Evolutionary conservation across 2,888 invertebrate genomes (phyloP).

Genomic region (Elegia similella): DNA sequence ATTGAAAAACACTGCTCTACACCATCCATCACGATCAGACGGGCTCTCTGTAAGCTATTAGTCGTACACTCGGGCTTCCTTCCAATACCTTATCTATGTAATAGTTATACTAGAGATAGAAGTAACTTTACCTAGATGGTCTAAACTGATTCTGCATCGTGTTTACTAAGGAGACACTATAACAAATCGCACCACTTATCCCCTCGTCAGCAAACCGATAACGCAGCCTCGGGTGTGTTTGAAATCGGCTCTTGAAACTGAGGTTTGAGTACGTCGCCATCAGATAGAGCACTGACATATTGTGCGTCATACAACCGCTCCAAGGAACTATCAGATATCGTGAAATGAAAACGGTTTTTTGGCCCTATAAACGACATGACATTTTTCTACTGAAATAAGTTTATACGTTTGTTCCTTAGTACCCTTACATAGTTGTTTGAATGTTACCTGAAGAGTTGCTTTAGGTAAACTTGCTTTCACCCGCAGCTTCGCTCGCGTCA

Average conservation of each 20-base stretch:
- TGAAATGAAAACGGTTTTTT: not conserved
- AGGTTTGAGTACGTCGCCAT: constrained; percentile 8
- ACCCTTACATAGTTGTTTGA: too few species aligned
- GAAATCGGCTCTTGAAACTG: constrained; percentile 26
- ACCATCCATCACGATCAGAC: constrained; percentile 11
- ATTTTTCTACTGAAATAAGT: not conserved
- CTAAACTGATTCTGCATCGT: constrained; percentile 16
- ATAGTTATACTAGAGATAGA: not conserved
- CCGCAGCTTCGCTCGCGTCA: too few species aligned
- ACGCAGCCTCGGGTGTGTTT: constrained; percentile 18
- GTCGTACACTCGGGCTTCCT: not conserved
- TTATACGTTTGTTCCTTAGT: too few species aligned
- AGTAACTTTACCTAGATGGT: not conserved
- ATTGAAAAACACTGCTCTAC: too few species aligned
- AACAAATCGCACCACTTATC: constrained; percentile 38
- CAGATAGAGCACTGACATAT: constrained; percentile 15
- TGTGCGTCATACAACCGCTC: constrained; percentile 1
- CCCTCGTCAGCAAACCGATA: constrained; percentile 22
- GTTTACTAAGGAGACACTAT: constrained; percentile 30
- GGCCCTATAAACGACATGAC: not conserved
- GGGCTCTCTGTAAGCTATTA: constrained; percentile 7
- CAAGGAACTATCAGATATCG: constrained; percentile 1
- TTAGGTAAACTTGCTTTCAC: too few species aligned
- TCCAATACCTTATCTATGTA: not conserved
- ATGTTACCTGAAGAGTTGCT: too few species aligned